Conservation (phyloP, 2,888 invertebrate species). For the Heliconius ethilla region DNA sequence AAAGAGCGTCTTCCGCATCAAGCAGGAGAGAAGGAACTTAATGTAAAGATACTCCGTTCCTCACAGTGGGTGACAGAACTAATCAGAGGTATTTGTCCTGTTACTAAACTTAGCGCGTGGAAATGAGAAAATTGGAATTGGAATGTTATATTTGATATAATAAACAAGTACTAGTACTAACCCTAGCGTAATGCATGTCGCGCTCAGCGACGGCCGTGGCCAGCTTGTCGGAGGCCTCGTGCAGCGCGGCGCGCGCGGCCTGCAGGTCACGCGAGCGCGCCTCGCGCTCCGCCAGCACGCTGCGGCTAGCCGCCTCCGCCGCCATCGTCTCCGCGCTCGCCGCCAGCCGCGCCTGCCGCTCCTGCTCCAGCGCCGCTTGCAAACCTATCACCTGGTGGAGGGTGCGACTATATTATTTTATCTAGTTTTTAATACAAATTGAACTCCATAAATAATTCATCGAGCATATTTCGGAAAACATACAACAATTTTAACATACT, state of each 20-base stretch:
- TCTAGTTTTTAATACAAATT: not conserved
- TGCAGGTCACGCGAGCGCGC: constrained; percentile 69
- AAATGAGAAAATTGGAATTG: too few species aligned
- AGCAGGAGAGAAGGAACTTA: not conserved
- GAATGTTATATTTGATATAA: not conserved
- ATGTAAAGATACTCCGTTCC: not conserved
- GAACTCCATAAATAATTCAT: not conserved
- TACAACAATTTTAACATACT: too few species aligned
- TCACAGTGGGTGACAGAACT: too few species aligned
- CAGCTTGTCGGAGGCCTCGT: constrained; percentile 72
- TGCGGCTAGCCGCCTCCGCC: constrained; percentile 71
- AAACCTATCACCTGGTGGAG: constrained; percentile 84
- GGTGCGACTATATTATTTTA: not conserved
- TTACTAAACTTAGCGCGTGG: too few species aligned
- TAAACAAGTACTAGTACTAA: constrained; percentile 50
- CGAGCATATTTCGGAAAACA: too few species aligned
- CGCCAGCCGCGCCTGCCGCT: constrained; percentile 91
- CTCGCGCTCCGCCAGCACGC: constrained; percentile 78
- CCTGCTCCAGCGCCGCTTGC: constrained; percentile 94
- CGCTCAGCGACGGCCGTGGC: constrained; percentile 73
- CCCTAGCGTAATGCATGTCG: constrained; percentile 74
- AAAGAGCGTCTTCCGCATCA: too few species aligned
- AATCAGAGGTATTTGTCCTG: too few species aligned
- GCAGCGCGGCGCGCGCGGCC: constrained; percentile 67
- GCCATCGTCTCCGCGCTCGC: constrained; percentile 90